These are phyloP conservation scores for Oscheius sp. DNA, from an alignment of 2,888 invertebrate genomes.

Conservation along the genomic window DNA sequence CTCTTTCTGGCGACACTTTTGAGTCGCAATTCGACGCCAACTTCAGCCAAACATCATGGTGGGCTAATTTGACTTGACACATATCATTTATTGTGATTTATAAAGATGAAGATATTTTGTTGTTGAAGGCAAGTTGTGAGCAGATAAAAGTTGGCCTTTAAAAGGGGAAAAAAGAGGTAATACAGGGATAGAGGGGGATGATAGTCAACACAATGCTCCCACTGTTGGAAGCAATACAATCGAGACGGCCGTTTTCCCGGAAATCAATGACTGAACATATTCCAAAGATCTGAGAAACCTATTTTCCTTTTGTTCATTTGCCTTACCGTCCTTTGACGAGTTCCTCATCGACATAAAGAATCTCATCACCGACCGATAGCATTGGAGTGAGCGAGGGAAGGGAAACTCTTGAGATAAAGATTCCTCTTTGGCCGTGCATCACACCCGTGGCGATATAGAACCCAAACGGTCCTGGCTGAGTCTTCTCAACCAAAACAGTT, in stretches of 20 bases:
- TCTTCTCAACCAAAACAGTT: constrained; percentile 55
- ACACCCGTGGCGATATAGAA: constrained; percentile 63
- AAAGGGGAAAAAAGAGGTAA: not conserved
- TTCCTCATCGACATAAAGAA: constrained; percentile 59
- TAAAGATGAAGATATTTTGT: constrained; percentile 16
- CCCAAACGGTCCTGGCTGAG: constrained; percentile 62
- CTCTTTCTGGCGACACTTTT: constrained; percentile 56
- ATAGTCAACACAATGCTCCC: constrained; percentile 47
- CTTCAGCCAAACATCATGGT: constrained; percentile 53
- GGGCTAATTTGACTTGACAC: constrained; percentile 41
- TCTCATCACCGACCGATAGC: constrained; percentile 61
- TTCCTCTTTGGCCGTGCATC: constrained; percentile 58
- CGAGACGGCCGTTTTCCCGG: constrained; percentile 54
- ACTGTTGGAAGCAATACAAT: constrained; percentile 56
- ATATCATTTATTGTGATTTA: not conserved
- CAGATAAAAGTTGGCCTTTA: no score
- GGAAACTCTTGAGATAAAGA: constrained; percentile 62
- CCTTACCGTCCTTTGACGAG: constrained; percentile 48
- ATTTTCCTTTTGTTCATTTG: not conserved
- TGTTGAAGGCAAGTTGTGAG: constrained; percentile 25
- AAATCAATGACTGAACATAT: constrained; percentile 57
- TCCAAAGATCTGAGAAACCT: constrained; percentile 40
- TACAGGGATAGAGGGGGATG: not conserved
- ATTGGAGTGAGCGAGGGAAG: constrained; percentile 55
- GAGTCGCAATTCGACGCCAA: constrained; percentile 50